Base-by-base conservation (phyloP, 2,888 invertebrate species). In the Strigamia crassipes region DNA sequence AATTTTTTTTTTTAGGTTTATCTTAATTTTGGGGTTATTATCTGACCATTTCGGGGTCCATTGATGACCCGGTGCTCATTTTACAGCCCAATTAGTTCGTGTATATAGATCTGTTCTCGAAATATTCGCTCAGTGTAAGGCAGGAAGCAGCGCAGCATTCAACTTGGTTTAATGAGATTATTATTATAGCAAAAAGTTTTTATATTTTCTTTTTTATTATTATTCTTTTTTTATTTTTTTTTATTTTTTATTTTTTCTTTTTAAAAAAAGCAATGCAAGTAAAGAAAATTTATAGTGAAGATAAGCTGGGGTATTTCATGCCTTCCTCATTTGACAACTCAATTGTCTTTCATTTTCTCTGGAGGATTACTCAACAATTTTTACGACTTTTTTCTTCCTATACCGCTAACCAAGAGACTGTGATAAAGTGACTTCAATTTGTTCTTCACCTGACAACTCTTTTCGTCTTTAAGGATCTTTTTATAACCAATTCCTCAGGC, bases 241-340 rank as follows among this genome's bases (percentile, higher is more conserved):
- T n/a, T n/a, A n/a, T n/a, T n/a, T n/a, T n/a, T n/a, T n/a, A n/a
- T n/a, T n/a, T n/a, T n/a, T n/a, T n/a, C n/a, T 51, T 51, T 51
- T 51, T 51, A 6, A 51, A 51, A 51, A 51, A n/a, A 51, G n/a
- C 51, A 51, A 51, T n/a, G 51, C 51, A 51, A 51, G 51, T 51
- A n/a, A 18, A n/a, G 51, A n/a, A 51, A 51, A 51, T 51, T 51
- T 51, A 51, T 51, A n/a, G 51, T 51, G n/a, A 51, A 51, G 51
- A 51, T 51, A 51, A 51, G 51, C 51, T 51, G n/a, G 51, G 51
- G 51, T 51, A 51, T 51, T 51, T 51, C 51, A 51, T 51, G 51
- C n/a, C 51, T 51, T 51, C 18, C 51, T 51, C 51, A 51, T 51
- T 51, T 51, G 51, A 51, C 51, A 51, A 51, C 51, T 51, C 51